Percentiles rank a stretch among this genome's conserved stretches.
phyloP scores from a whole-genome alignment of 2,113 vertebrate genomes.

The Pimephales promelas region DNA sequence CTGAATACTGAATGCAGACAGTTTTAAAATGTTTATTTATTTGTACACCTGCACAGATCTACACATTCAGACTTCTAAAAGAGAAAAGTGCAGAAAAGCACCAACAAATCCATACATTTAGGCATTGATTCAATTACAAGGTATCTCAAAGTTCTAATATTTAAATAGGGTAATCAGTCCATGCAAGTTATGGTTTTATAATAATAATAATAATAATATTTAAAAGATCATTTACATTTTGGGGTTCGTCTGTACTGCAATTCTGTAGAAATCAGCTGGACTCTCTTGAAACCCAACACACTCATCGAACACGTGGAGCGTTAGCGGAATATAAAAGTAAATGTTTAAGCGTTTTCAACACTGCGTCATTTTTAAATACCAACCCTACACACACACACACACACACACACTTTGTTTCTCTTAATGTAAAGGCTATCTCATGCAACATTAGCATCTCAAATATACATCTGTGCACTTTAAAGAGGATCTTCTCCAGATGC shows the following conservation, averaged over 20 bases:
- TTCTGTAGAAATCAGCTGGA: slow-evolving; percentile 17
- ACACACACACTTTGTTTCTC: background rate
- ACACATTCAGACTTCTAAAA: slow-evolving; percentile 65
- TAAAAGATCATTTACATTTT: slow-evolving; percentile 20
- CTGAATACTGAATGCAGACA: slow-evolving; percentile 11
- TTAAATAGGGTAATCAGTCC: slow-evolving; percentile 44
- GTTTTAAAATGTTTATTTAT: slow-evolving; percentile 61
- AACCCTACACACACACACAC: background rate
- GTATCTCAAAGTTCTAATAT: slow-evolving; percentile 62
- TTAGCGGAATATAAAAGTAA: slow-evolving; percentile 17
- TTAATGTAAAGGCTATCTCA: slow-evolving; percentile 14
- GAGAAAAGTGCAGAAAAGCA: slow-evolving; percentile 69
- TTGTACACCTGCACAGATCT: slow-evolving; percentile 70
- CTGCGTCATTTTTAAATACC: background rate
- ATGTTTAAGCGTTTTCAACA: slow-evolving; percentile 4
- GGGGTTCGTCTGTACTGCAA: background rate
- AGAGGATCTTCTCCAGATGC: background rate
- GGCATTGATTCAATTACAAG: slow-evolving; percentile 67
- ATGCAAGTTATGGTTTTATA: slow-evolving; percentile 40
- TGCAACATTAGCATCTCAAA: slow-evolving; percentile 9
- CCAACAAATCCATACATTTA: slow-evolving; percentile 66
- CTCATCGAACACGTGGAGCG: background rate
- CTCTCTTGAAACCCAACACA: slow-evolving; percentile 11
- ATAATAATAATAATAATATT: slow-evolving; percentile 33
- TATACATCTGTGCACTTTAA: background rate